Conservation (phyloP, 1,140 invertebrate genomes). For the Popillia japonica region DNA sequence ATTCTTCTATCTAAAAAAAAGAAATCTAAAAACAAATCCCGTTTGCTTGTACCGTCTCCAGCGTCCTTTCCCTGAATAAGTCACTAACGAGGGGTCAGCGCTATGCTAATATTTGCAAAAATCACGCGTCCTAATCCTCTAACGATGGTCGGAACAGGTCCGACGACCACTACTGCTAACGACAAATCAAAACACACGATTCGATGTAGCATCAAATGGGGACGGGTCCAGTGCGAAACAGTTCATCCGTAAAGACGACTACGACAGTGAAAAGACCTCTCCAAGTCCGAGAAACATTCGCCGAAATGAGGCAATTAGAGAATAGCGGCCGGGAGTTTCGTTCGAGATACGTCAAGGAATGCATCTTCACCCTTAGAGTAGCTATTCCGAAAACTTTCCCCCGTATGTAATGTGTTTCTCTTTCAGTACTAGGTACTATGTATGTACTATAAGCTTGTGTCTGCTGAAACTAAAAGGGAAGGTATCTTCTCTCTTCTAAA, state of each 20-base stretch:
- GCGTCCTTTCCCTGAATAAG: neutral
- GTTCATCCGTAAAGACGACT: constrained; percentile 23
- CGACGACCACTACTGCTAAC: neutral
- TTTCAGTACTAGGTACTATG: neutral
- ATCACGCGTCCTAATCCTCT: constrained; percentile 32
- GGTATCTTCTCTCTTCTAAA: constrained; percentile 29
- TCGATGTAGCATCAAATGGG: neutral
- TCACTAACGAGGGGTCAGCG: constrained; percentile 36
- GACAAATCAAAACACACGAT: constrained; percentile 42
- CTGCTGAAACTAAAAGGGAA: constrained; percentile 27
- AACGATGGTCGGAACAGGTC: neutral
- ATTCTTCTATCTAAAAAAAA: neutral
- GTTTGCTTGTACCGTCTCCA: neutral
- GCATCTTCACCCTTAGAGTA: constrained; percentile 26
- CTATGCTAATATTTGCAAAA: constrained; percentile 41
- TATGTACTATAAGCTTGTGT: constrained; percentile 4
- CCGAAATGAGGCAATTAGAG: constrained; percentile 47
- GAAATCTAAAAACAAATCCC: neutral
- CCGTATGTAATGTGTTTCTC: constrained; percentile 26
- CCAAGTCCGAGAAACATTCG: constrained; percentile 15
- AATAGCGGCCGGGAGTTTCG: constrained; percentile 10
- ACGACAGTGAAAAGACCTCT: constrained; percentile 9
- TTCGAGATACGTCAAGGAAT: constrained; percentile 40
- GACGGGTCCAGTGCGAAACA: constrained; percentile 34
- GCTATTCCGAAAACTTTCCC: neutral